Conservation (phyloP, 2,888 invertebrate genomes). For the Oligia strigilis region DNA sequence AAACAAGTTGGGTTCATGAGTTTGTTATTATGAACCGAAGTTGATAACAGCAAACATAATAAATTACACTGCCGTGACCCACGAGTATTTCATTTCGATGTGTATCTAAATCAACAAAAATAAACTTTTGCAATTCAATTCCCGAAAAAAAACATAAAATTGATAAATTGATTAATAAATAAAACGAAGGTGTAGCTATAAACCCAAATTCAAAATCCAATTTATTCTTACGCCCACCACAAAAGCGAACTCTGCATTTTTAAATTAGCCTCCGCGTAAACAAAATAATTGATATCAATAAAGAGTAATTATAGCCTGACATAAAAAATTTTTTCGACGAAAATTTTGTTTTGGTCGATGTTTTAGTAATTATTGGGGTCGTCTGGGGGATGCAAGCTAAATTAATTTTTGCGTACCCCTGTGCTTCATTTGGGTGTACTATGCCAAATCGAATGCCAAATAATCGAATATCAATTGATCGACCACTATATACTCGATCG, state of each 20-base stretch:
- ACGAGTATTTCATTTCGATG: slow-evolving; percentile 20
- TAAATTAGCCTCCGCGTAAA: slow-evolving; percentile 58
- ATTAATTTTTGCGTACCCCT: slow-evolving; percentile 42
- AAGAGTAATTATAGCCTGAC: slow-evolving; percentile 57
- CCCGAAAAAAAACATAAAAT: slow-evolving; percentile 15
- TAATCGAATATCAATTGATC: too few relatives aligned
- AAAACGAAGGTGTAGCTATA: slow-evolving; percentile 19
- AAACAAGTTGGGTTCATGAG: background rate
- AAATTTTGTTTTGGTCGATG: slow-evolving; percentile 16
- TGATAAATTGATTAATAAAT: slow-evolving; percentile 51
- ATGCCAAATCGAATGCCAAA: too few relatives aligned
- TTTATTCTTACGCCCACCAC: slow-evolving; percentile 32
- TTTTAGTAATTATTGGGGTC: slow-evolving; percentile 58
- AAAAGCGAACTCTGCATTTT: slow-evolving; percentile 32
- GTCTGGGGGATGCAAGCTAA: slow-evolving; percentile 12
- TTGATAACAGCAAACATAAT: slow-evolving; percentile 25
- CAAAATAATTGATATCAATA: slow-evolving; percentile 61
- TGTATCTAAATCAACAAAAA: slow-evolving; percentile 21
- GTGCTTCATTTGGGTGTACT: slow-evolving; percentile 5
- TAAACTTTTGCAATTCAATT: slow-evolving; percentile 41
- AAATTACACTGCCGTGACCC: background rate
- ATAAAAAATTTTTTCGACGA: slow-evolving; percentile 47
- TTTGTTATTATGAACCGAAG: background rate
- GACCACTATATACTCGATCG: too few relatives aligned
- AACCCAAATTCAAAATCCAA: slow-evolving; percentile 38